Base-by-base conservation (phyloP, 2,888 invertebrate species). In the Acronicta alni region DNA sequence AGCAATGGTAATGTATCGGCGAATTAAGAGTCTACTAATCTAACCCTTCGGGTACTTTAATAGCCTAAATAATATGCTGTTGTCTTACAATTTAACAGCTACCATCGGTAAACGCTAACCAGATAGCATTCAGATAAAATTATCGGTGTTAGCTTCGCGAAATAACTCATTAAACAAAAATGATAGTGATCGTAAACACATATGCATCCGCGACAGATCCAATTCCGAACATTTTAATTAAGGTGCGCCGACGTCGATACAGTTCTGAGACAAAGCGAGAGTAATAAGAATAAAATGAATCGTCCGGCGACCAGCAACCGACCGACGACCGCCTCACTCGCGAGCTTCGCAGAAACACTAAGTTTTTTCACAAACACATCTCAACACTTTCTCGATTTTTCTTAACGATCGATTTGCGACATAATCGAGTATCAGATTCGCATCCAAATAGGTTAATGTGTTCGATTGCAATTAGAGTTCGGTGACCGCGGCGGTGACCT, bases 161-260 rank as follows among this genome's bases (percentile, higher is more conserved):
- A 89, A 87, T 88, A 90, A 86, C 83, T 91, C 92, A 91, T 92
- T 92, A 91, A 89, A 88, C 86, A 86, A 91, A 91, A 91, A 86
- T 90, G 92, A 93, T 93, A 89, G 80, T 75, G 78, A 92, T 93
- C 93, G 87, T 86, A 82, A 84, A 84, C 79, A 78, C 72, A 82
- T 63, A 57, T 59, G 48, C 38, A 59, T 80, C 80, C 83, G 81
- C 81, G 80, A 77, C 75, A 80, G 84, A 89, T 89, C 84, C 87
- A 84, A 89, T 90, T 88, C 83, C 72, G 82, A 89, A 93, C 89
- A 85, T 90, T 92, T 92, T 93, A 93, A 94, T 94, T 92, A 92
- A 87, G 85, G 82, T 80, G 79, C 83, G 75, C 73, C 44, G 68
- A 69, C 67, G 57, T 77, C 82, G 86, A 86, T 86, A 87, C 82